phyloP scores from a whole-genome alignment of 2,113 vertebrate species.

The Acrocephalus arundinaceus region DNA sequence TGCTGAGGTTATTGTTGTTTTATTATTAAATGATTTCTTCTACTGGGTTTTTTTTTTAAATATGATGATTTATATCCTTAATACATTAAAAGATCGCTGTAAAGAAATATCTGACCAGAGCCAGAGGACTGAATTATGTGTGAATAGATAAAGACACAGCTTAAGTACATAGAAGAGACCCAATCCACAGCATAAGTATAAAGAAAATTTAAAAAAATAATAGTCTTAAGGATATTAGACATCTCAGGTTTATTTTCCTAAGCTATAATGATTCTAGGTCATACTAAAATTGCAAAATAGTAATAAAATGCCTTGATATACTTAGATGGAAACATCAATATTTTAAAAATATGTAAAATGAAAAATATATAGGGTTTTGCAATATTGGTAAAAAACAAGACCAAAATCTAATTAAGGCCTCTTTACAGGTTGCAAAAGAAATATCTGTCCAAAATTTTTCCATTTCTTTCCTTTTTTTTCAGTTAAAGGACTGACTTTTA shows the following conservation, averaged over 20 bases:
- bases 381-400: neutral
- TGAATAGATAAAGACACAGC: neutral
- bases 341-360: neutral
- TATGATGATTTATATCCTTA: neutral
- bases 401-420: neutral
- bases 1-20: neutral
- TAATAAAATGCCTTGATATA: neutral
- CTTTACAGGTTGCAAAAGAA: neutral
- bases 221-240: neutral
- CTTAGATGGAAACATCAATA: neutral
- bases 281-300: neutral
- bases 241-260: neutral
- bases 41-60: neutral
- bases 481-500: neutral
- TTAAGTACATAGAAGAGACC: neutral
- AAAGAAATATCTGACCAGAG: neutral
- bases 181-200: neutral
- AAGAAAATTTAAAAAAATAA: neutral
- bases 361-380: neutral
- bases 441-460: neutral
- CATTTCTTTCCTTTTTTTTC: neutral
- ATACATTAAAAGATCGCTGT: neutral
- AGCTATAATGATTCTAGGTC: neutral
- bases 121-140: neutral
- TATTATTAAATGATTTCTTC: slow-evolving; percentile 20